A percentile compares a stretch with the other conserved stretches of the same genome.
Evolutionary conservation across 2,113 vertebrate genomes (phyloP).

Genomic region (Chaetura pelagica): DNA sequence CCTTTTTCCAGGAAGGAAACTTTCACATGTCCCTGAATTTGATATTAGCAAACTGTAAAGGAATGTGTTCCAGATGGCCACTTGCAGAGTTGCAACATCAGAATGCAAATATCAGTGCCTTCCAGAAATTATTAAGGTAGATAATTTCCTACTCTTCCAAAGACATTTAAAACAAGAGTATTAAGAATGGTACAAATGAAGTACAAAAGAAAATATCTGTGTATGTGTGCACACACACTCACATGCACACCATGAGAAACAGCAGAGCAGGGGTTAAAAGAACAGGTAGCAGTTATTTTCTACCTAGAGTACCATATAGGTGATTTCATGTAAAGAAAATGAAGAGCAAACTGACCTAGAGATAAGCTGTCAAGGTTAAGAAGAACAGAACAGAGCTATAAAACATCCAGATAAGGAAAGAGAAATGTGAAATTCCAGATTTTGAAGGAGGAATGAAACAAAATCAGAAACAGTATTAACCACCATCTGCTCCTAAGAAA

Average conservation of each 20-base stretch:
- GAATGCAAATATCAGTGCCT: neutral
- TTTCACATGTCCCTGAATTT: neutral
- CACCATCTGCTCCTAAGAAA: fast-evolving
- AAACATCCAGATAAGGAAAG: neutral
- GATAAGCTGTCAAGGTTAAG: neutral
- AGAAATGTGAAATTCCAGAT: neutral
- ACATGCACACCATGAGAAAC: fast-evolving
- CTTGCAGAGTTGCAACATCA: neutral
- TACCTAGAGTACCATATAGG: neutral
- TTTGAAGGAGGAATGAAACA: neutral
- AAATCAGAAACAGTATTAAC: neutral
- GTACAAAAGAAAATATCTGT: neutral
- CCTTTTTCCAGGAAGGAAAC: conserved; percentile 5
- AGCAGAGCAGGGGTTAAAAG: neutral
- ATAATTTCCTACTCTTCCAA: neutral
- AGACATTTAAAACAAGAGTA: neutral
- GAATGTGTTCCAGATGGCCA: neutral
- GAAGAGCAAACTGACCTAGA: neutral
- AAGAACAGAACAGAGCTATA: neutral
- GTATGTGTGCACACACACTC: fast-evolving
- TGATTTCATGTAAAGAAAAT: neutral
- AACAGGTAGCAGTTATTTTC: neutral
- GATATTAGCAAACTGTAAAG: neutral
- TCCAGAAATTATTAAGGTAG: neutral
- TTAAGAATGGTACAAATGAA: fast-evolving